Evolutionary conservation across 2,797 vertebrate species (phyloP), one percentile per base, ranked within the genome.

Genomic region (Picus viridis): DNA sequence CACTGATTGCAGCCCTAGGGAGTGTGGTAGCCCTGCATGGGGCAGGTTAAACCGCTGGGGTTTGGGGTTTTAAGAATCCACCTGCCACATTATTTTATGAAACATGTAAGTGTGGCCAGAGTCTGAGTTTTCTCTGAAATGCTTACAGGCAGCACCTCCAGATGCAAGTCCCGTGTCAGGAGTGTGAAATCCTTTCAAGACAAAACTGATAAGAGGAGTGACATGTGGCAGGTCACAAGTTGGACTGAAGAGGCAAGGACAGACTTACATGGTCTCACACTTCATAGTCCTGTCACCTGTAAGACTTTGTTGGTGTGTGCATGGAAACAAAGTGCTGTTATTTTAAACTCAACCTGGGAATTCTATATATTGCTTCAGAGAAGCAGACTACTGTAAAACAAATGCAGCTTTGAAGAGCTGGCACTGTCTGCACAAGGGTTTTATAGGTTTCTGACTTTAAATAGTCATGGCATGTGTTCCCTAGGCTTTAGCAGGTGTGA

Each of bases 131-230:
- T 57, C 4, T 2, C 82, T 65, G 63, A 79, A 69, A 32, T 23
- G 47, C 19, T 72, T 45, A 15, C 15, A 30, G 1, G 1, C 16
- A 65, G n/a, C 64, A 26, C 34, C 24, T 81, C 57, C 57, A 58
- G 74, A 70, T 0, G 0, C 19, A 57, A 7, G 23, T 61, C 15
- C 32, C 9, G 2, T 1, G 1, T 29, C 34, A 59, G 43, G 34
- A 74, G 23, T 1, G 3, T 36, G 27, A 71, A 83, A 58, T 7
- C 4, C 2, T 18, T 27, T 19, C 9, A 20, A 7, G 29, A 58
- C 1, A 1, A 92, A 81, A 65, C 14, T 34, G 47, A 57, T 39
- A 72, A 62, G 29, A 10, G 39, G 3, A n/a, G 3, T 34, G 23
- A 56, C 23, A 45, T 0, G 0, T n/a, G 30, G 29, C 59, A 73